phyloP scores from a whole-genome alignment of 1,140 invertebrate genomes.

The Drosophila subpulchrella region DNA sequence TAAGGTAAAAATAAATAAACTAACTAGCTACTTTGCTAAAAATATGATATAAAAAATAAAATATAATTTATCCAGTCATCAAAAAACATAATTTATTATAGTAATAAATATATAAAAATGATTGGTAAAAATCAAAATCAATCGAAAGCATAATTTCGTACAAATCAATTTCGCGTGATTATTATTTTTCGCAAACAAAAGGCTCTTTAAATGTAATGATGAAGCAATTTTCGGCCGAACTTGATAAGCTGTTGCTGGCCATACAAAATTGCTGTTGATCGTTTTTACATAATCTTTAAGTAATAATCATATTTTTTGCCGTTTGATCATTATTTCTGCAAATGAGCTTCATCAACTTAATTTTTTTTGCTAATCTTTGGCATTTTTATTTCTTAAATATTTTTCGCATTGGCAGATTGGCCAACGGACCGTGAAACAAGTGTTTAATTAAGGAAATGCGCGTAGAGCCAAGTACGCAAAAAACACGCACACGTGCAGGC shows the following conservation, averaged over 20 bases:
- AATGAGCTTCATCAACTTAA: constrained; percentile 33
- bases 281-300: constrained; percentile 37
- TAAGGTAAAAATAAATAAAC: neutral
- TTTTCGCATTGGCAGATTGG: constrained; percentile 45
- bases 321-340: constrained; percentile 38
- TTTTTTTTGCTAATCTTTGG: constrained; percentile 37
- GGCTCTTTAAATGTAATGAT: constrained; percentile 32
- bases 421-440: constrained; percentile 75
- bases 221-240: constrained; percentile 21
- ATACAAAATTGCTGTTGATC: constrained; percentile 26
- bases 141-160: neutral
- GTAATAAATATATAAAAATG: neutral
- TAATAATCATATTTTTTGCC: constrained; percentile 43
- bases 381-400: constrained; percentile 26
- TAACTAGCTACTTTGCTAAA: too few relatives aligned
- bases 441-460: constrained; percentile 81
- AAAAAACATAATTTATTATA: neutral
- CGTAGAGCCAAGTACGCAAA: constrained; percentile 58
- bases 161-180: neutral
- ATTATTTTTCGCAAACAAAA: neutral
- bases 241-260: constrained; percentile 16
- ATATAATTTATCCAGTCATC: neutral
- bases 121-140: neutral
- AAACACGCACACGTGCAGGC: constrained; percentile 43
- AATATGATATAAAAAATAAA: neutral